Percentiles rank a stretch among this genome's conserved stretches.
These are phyloP conservation scores for Oreochromis niloticus DNA, from an alignment of 2,113 vertebrate genomes.

Conservation along the genomic window DNA sequence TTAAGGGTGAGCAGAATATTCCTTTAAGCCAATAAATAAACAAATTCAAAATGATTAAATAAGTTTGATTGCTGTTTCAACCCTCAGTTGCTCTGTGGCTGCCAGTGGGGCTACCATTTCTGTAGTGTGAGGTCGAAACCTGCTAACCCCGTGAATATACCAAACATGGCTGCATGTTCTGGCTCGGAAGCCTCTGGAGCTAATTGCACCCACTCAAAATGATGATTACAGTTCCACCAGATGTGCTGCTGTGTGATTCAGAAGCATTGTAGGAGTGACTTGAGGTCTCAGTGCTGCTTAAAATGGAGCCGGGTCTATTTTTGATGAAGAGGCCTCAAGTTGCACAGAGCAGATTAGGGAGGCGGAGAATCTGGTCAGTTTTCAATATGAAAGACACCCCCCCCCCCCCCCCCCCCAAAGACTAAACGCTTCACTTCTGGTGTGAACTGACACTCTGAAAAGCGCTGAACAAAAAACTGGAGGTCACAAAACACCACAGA, in stretches of 20 bases:
- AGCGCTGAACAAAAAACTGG: background rate
- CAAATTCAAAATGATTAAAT: background rate
- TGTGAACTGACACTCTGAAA: background rate
- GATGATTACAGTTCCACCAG: background rate
- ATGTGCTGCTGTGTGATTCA: background rate
- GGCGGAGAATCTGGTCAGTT: background rate
- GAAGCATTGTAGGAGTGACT: background rate
- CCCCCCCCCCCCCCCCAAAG: rapidly evolving
- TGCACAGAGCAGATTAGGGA: background rate
- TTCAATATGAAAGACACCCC: background rate
- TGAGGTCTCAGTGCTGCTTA: background rate
- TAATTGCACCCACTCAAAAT: background rate
- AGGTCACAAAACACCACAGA: rapidly evolving
- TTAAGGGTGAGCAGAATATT: background rate
- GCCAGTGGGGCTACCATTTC: background rate
- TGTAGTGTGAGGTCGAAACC: background rate
- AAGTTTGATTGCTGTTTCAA: background rate
- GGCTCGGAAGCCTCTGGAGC: background rate
- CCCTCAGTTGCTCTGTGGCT: background rate
- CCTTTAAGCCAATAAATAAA: background rate
- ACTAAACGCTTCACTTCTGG: background rate
- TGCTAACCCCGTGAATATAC: background rate
- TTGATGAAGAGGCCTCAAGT: background rate
- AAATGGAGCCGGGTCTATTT: background rate
- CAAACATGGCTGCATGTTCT: background rate